These are phyloP conservation scores for Diphyllodes magnificus DNA, from an alignment of 2,113 vertebrate species.

Conservation along the genomic window DNA sequence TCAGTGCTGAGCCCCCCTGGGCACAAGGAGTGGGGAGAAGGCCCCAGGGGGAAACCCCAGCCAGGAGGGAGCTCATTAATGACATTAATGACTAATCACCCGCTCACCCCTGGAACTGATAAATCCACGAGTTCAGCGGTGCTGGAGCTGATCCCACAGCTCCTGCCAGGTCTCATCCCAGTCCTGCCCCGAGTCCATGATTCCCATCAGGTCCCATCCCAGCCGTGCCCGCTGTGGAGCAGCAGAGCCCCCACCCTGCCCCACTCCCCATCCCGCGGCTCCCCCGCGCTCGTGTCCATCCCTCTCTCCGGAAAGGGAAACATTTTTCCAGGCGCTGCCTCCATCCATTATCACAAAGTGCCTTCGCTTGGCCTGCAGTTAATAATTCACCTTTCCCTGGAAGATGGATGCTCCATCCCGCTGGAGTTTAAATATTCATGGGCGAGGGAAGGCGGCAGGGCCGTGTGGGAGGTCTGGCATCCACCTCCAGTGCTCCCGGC, in stretches of 20 bases:
- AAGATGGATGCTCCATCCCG: constrained; percentile 26
- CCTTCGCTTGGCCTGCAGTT: constrained; percentile 31
- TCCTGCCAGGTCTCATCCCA: background rate
- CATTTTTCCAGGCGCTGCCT: constrained; percentile 3
- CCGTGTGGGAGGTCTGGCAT: accelerated
- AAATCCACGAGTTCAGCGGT: accelerated
- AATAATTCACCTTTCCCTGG: constrained; percentile 52
- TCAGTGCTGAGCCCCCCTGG: accelerated
- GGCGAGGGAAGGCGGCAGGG: background rate
- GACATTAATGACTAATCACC: background rate
- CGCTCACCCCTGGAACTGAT: background rate
- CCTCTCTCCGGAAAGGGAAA: constrained; percentile 1
- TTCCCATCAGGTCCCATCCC: background rate
- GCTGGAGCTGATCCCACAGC: background rate
- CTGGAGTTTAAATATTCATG: constrained; percentile 55
- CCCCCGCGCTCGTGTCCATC: accelerated
- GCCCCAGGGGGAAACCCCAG: background rate
- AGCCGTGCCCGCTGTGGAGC: background rate
- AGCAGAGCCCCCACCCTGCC: background rate
- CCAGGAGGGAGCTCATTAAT: background rate
- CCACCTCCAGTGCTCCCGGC: accelerated
- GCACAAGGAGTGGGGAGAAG: accelerated
- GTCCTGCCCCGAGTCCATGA: accelerated
- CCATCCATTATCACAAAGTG: constrained; percentile 45
- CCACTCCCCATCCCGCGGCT: accelerated